Base-by-base conservation (phyloP, 2,888 invertebrate genomes). In the Panopea generosa region DNA sequence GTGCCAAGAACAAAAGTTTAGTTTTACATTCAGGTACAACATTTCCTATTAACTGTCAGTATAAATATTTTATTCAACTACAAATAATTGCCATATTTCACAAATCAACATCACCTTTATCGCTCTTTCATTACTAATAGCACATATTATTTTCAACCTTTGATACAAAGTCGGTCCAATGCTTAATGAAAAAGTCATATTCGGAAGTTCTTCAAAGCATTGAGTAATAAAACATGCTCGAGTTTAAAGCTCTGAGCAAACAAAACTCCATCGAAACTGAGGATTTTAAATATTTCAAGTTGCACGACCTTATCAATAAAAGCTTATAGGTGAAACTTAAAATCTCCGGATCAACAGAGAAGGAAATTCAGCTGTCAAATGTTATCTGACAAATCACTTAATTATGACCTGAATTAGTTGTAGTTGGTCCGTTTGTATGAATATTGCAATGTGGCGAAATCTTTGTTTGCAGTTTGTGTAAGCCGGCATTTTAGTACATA, bases 321-420 rank as follows among this genome's bases (percentile, higher is more conserved):
- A 40, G 56, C 49, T 66, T 56, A 66, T 24, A 56, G 47, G 55
- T 66, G 27, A 33, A 33, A 55, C 56, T 66, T 66, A 49, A 66
- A 59, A 56, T 56, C 49, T 56, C 24, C 16, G 24, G 45, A 66
- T 66, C 56, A 66, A 65, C 55, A 56, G 47, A 22, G 9, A 45
- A 33, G 26, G 20, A 65, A 56, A 18, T 49, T 24, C 11, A n/a
- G 22, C 22, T 50, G 70, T 63, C 63, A 70, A 40, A n/a, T 22
- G 11, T 50, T 52, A 63, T 59, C 63, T 70, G 29, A 70, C 45
- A 27, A 63, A 70, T 70, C 63, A 52, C 29, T 38, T 4, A 57
- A 63, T 63, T 20, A 63, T 63, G 57, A 57, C 66, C 33, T 2
- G 47, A 47, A 49, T 47, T 47, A 18, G 47, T 24, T 14, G 24